Evolutionary conservation across 2,888 invertebrate genomes (phyloP).

Genomic region (Heliconius cydno): DNA sequence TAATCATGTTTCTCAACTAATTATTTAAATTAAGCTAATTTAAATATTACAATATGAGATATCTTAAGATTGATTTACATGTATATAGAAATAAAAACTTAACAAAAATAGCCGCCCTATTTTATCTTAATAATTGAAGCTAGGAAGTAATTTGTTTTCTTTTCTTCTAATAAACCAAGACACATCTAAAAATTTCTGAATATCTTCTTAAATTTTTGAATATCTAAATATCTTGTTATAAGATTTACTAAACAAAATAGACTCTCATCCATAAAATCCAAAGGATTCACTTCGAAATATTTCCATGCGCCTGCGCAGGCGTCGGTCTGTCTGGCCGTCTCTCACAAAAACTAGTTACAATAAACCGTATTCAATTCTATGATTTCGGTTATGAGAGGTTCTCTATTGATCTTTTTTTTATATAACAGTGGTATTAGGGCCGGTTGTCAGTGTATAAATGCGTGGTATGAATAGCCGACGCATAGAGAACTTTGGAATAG

Average conservation of each 20-base stretch:
- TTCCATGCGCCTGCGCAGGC: conserved; percentile 48
- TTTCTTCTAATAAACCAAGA: too few species aligned
- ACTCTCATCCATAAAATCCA: neutral
- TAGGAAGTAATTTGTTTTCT: too few species aligned
- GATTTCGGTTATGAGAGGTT: conserved; percentile 53
- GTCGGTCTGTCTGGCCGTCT: conserved; percentile 56
- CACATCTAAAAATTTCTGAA: too few species aligned
- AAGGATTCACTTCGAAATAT: neutral
- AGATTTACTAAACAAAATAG: neutral
- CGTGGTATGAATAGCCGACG: conserved; percentile 41
- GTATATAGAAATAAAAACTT: too few species aligned
- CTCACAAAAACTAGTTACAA: conserved; percentile 54
- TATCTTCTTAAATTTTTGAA: too few species aligned
- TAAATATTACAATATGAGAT: conserved; percentile 10
- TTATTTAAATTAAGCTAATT: conserved; percentile 17
- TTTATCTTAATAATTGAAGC: too few species aligned
- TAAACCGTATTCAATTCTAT: conserved; percentile 54
- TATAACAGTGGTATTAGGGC: conserved; percentile 50
- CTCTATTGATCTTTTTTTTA: conserved; percentile 59
- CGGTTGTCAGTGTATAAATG: conserved; percentile 48
- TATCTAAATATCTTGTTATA: neutral
- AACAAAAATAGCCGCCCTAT: too few species aligned
- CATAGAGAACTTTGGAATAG: conserved; percentile 18
- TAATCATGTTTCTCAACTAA: neutral
- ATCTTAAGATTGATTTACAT: neutral